Base-by-base conservation (phyloP, 2,888 invertebrate species). In the Hofmannophila pseudospretella region DNA sequence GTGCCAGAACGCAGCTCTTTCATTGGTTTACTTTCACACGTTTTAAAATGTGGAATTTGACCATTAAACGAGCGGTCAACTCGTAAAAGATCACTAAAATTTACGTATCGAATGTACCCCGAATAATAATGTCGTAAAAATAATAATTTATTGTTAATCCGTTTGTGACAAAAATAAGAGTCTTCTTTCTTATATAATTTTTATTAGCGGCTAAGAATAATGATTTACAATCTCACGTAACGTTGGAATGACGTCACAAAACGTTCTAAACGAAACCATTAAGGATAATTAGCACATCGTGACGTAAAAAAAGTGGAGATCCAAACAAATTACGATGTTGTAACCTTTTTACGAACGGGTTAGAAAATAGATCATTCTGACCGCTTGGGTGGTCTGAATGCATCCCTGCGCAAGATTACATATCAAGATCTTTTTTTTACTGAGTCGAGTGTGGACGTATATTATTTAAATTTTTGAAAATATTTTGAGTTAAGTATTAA, bases 41-140 rank as follows among this genome's bases (percentile, higher is more conserved):
- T 82, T 80, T 69, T 74, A 68, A 79, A 75, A 77, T 54, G 49
- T 64, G 59, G 70, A 68, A 73, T 79, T 74, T 72, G 72, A 71
- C 70, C 57, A 62, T 57, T 40, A 49, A 69, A 73, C 65, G 70
- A 74, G 61, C 65, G 71, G 72, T 67, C 74, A 67, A 57, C 66
- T 76, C 78, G 59, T 82, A 76, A 82, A 81, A 51, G 41, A 60
- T 70, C 51, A 66, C 67, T 67, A 74, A 57, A 64, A 59, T 49
- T 50, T 62, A 64, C 57, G 54, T 46, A 58, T 51, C 56, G 49
- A 59, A 64, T 57, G 49, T 52, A 47, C 58, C 60, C 49, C 52
- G 79, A 62, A 82, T 84, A 81, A 80, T 80, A 76, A 70, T 71
- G 71, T 73, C 77, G 79, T 84, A 80, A 85, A 82, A 77, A 59